A percentile compares a stretch with the other conserved stretches of the same genome.
phyloP scores from a whole-genome alignment of 2,888 invertebrate species.

The Orthosia gracilis region DNA sequence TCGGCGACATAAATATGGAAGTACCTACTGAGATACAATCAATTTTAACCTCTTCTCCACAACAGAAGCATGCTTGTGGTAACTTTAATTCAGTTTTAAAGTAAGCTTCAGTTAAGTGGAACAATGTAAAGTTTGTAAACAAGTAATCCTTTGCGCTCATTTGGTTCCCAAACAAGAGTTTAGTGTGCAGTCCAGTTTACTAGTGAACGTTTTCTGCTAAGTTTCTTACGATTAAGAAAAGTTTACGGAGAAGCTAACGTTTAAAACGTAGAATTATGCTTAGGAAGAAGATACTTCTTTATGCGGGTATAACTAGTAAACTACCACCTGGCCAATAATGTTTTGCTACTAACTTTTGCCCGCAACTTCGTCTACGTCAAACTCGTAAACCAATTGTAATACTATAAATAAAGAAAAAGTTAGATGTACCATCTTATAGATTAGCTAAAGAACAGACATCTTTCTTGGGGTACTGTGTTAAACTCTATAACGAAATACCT shows the following conservation, averaged over 20 bases:
- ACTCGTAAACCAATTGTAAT: too few species aligned
- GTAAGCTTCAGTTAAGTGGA: constrained; percentile 22
- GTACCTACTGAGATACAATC: constrained; percentile 5
- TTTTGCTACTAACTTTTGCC: too few species aligned
- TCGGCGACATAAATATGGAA: too few species aligned
- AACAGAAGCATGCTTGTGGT: constrained; percentile 5
- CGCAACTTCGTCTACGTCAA: too few species aligned
- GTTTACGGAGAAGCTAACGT: constrained; percentile 1
- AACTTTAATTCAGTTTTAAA: constrained; percentile 34
- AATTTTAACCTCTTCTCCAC: constrained; percentile 13
- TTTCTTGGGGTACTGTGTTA: too few species aligned
- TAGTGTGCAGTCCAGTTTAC: constrained; percentile 22
- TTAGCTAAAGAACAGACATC: too few species aligned
- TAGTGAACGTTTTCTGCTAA: constrained; percentile 6
- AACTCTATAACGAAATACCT: too few species aligned
- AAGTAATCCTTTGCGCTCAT: constrained; percentile 33
- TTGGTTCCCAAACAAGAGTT: constrained; percentile 30
- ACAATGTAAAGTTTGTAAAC: constrained; percentile 23
- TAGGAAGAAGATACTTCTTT: background rate
- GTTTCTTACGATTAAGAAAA: constrained; percentile 3
- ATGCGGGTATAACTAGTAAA: too few species aligned
- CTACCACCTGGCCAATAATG: too few species aligned
- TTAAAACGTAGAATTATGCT: background rate
- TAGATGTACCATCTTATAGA: too few species aligned
- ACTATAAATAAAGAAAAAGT: too few species aligned